Evolutionary conservation across 1,140 invertebrate species (phyloP).

Genomic region (Plectrocnemia conspersa): DNA sequence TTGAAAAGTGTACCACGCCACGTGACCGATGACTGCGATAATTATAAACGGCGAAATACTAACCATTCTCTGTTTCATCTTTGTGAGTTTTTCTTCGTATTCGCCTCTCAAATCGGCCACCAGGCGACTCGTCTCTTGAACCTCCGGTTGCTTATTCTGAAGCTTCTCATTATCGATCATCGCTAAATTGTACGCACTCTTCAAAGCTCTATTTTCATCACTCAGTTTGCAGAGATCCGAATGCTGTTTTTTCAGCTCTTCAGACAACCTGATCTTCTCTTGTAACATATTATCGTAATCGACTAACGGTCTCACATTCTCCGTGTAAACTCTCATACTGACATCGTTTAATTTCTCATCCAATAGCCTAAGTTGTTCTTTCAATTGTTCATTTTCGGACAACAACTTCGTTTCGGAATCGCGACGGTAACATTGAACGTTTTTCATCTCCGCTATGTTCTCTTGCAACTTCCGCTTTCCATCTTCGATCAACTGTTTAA

Average conservation of each 20-base stretch:
- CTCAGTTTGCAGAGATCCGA: background rate
- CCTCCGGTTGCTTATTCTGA: background rate
- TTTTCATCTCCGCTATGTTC: background rate
- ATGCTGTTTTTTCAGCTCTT: background rate
- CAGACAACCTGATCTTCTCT: background rate
- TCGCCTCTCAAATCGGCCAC: constrained; percentile 55
- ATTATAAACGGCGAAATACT: constrained; percentile 40
- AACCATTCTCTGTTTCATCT: constrained; percentile 67
- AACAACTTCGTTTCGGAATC: constrained; percentile 14
- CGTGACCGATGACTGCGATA: constrained; percentile 25
- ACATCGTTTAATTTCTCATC: constrained; percentile 20
- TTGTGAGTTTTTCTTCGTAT: constrained; percentile 61
- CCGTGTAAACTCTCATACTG: constrained; percentile 13
- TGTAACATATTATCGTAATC: constrained; percentile 13
- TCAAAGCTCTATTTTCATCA: constrained; percentile 6
- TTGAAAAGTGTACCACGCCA: no score
- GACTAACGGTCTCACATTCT: constrained; percentile 16
- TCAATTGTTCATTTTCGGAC: constrained; percentile 22
- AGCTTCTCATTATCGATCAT: constrained; percentile 15
- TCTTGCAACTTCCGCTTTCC: no score
- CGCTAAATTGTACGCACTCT: constrained; percentile 15
- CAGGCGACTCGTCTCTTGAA: constrained; percentile 37
- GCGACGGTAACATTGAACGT: background rate
- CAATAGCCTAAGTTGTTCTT: constrained; percentile 17
- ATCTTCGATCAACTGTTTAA: no score